Base-by-base conservation (phyloP, 2,797 vertebrate genomes). In the Morus bassanus region DNA sequence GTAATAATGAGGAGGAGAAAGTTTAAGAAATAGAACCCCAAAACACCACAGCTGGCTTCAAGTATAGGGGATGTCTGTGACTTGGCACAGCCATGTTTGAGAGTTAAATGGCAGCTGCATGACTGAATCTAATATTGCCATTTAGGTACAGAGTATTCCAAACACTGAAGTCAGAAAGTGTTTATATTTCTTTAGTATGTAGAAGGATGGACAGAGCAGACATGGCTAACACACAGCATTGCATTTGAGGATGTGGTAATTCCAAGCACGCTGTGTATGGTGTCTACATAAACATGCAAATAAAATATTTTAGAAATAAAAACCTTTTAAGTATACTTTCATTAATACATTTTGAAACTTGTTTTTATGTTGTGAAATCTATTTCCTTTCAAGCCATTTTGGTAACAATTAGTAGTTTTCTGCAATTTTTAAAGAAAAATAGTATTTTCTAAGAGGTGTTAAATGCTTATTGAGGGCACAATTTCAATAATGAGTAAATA, bases 211-310 rank as follows among this genome's bases (percentile, higher is more conserved):
- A 31, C 24, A 28, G 50, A 76, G 41, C 7, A 2, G 37, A 37
- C 2, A 7, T 33, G 23, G 56, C 13, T 69, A 18, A 45, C 4
- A 15, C 21, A 24, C 1, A 19, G 5, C 11, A 27, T 31, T 67
- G n/a, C 30, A 12, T 59, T 59, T 39, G 28, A 74, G 22, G 43
- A 39, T 2, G 1, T 60, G 28, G 9, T 33, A 45, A 53, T 72
- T 81, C 7, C 16, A 43, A 22, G 35, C 17, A 24, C 0, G 0
- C 19, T 69, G 25, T 59, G 6, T 43, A 6, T 31, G 28, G 7
- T 75, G 23, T 18, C 37, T 45, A 2, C 2, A 3, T 43, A 73
- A 87, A 85, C 2, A 4, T 68, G 28, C 13, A 89, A 87, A 67
- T 41, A 35, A 57, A 51, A 43, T 80, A 70, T 37, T 83, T 81